Conservation (phyloP, 2,888 invertebrate species). For the Ectemnius lituratus region DNA sequence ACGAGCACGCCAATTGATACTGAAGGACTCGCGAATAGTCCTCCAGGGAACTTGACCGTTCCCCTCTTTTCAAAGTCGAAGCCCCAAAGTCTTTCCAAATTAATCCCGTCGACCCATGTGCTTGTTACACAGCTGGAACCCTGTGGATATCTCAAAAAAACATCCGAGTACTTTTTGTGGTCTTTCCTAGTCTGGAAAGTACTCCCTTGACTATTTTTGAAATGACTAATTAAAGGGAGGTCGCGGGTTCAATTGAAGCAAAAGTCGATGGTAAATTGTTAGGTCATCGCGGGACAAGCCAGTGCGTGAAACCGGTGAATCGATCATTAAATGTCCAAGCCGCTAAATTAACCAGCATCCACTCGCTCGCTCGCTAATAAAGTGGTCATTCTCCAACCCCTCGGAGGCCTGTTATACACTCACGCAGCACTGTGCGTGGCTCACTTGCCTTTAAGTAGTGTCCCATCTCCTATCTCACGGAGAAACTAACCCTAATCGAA, state of each 20-base stretch:
- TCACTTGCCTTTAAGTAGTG: not conserved
- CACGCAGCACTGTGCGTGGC: constrained; percentile 1
- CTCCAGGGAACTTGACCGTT: constrained; percentile 62
- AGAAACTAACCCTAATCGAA: not conserved
- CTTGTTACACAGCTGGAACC: no score
- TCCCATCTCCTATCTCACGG: not conserved
- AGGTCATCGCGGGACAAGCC: constrained; percentile 25
- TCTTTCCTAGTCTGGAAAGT: no score
- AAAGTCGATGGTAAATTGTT: constrained; percentile 30
- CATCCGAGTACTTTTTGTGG: no score
- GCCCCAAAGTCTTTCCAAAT: constrained; percentile 35
- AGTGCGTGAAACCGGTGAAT: constrained; percentile 64
- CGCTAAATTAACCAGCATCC: constrained; percentile 68
- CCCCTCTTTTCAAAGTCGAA: constrained; percentile 24
- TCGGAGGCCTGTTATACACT: constrained; percentile 9
- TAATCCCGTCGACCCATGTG: constrained; percentile 39
- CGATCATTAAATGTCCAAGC: constrained; percentile 71
- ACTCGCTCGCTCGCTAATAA: constrained; percentile 65
- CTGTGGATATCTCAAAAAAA: no score
- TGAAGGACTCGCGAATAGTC: constrained; percentile 70
- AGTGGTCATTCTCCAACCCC: constrained; percentile 56
- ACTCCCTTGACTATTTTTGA: constrained; percentile 16
- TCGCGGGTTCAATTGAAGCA: constrained; percentile 44
- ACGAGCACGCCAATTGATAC: constrained; percentile 74
- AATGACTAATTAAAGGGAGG: constrained; percentile 38